Base-by-base conservation (phyloP, 2,888 invertebrate species). In the Andrena haemorrhoa region DNA sequence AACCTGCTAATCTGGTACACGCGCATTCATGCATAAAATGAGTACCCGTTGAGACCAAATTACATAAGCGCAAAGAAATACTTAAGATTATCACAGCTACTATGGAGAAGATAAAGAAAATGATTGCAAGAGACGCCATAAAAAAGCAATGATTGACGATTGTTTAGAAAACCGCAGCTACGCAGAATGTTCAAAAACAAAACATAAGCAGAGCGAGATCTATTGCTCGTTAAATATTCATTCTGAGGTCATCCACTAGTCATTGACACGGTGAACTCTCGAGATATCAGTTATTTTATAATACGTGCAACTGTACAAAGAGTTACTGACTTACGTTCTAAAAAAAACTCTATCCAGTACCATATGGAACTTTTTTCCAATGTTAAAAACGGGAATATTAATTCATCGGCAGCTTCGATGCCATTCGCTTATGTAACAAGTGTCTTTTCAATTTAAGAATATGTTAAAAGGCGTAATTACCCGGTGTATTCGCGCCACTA, bases 401-500 rank as follows among this genome's bases (percentile, higher is more conserved):
- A 41, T 41, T 41, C 41, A 1, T 41, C 41, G 41, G 41, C 12
- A 41, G 41, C 12, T 41, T 41, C 0, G 41, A 41, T 41, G 41
- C 1, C 16, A 16, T 12, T 41, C 41, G 41, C 41, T 41, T 16
- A 5, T 41, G 41, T 41, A 41, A 41, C 41, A 41, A 41, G 41
- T 41, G n/a, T 16, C 12, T 31, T 53, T 5, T 33, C 23, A 51
- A n/a, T 56, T 12, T 31, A 23, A 51, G 12, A 58, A 23, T n/a
- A 33, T 35, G 26, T 41, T 49, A 61, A 10, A 49, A 60, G 26
- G 12, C n/a, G 47, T 23, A 70, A 60, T 77, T 90, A 94, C 94
- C 95, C 86, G 96, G 97, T n/a, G 96, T 97, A 92, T 97, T 97
- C 63, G 96, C 96, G 23, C 96, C 96, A 92, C 96, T 96, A 74